Percentiles rank a stretch among this genome's conserved stretches.
Conservation (phyloP, 2,797 vertebrate species). For the Ctenosaura bakeri region DNA sequence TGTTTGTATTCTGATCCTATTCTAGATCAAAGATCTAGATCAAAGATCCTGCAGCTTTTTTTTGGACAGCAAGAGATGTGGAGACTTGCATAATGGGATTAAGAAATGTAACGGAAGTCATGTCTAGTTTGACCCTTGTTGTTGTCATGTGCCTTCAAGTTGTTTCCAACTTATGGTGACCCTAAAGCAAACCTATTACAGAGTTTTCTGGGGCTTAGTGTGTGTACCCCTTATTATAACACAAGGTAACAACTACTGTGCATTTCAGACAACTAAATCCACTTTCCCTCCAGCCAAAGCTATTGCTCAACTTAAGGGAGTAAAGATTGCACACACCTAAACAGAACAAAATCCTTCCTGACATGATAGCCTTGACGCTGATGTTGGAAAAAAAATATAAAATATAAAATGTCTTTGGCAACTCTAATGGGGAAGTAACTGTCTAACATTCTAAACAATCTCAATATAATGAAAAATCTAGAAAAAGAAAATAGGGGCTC, state of each 20-base stretch:
- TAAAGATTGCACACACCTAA: neutral
- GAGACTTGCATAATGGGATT: neutral
- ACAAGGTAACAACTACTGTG: neutral
- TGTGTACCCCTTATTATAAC: neutral
- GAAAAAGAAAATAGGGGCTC: slow-evolving; percentile 3
- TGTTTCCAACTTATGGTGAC: too few species aligned
- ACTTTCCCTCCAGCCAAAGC: neutral
- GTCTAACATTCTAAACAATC: slow-evolving; percentile 46
- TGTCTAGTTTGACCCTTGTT: neutral
- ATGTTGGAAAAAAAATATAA: slow-evolving; percentile 21
- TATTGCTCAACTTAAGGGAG: neutral
- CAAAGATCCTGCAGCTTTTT: too few species aligned
- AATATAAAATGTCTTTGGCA: slow-evolving; percentile 6
- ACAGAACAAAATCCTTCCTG: neutral
- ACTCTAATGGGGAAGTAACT: slow-evolving; percentile 22
- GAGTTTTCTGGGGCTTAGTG: too few species aligned
- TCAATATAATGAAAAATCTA: neutral
- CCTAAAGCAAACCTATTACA: too few species aligned
- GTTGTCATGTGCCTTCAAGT: too few species aligned
- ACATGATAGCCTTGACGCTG: slow-evolving; percentile 15
- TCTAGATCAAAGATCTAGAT: neutral
- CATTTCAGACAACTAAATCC: neutral
- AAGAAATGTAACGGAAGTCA: neutral
- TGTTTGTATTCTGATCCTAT: too few species aligned
- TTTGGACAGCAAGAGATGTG: neutral